These are phyloP conservation scores for Lophius piscatorius DNA, from an alignment of 2,113 vertebrate genomes.

Conservation along the genomic window DNA sequence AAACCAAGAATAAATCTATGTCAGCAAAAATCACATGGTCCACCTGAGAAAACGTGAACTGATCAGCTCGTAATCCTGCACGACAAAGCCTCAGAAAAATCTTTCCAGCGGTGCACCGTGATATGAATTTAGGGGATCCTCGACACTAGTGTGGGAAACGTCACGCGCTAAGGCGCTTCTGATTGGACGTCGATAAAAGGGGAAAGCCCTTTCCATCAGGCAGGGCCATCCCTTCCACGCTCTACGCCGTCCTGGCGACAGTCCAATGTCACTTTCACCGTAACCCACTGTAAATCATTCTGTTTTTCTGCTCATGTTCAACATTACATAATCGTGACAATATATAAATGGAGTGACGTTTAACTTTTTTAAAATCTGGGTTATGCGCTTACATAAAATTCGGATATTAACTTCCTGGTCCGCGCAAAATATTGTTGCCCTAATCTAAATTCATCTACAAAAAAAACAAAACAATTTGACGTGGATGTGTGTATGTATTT, in stretches of 20 bases:
- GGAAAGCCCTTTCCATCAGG: constrained; percentile 50
- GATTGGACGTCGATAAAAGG: constrained; percentile 64
- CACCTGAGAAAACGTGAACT: neutral
- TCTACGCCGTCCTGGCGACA: constrained; percentile 29
- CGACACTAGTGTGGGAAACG: constrained; percentile 26
- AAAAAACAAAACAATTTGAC: no score
- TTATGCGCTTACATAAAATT: no score
- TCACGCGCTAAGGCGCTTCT: constrained; percentile 45
- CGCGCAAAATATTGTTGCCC: no score
- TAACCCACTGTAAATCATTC: neutral
- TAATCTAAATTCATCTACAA: no score
- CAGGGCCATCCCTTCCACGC: constrained; percentile 29
- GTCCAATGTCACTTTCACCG: constrained; percentile 40
- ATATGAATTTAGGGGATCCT: constrained; percentile 41
- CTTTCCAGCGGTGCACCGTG: neutral
- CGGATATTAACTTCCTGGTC: no score
- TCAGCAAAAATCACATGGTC: no score
- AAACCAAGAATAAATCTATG: no score
- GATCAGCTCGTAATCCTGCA: neutral
- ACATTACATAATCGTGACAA: neutral
- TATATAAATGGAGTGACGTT: neutral
- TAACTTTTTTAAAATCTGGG: no score
- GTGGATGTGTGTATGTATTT: no score
- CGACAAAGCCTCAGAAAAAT: neutral
- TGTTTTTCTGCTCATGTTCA: neutral